phyloP scores from a whole-genome alignment of 64 coral and sea anemone species.

The Pocillopora damicornis region DNA sequence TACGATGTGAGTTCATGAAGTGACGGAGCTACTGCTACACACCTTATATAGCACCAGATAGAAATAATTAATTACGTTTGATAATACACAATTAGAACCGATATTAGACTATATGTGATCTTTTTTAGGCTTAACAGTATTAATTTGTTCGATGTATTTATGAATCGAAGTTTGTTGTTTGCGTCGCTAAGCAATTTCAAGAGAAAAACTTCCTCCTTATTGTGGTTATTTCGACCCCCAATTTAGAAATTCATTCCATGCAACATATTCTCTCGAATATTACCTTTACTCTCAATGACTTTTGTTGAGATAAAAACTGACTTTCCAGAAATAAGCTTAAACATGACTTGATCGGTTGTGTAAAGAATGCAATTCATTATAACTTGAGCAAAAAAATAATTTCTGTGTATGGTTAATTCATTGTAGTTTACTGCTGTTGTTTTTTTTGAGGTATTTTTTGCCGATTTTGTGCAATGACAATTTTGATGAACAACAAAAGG shows the following conservation, averaged over 20 bases:
- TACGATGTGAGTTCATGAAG: not conserved
- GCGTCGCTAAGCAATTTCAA: not conserved
- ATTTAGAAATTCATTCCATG: not conserved
- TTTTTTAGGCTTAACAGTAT: not conserved
- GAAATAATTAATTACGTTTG: constrained; percentile 7
- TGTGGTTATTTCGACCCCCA: not conserved
- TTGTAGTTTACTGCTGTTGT: too few relatives aligned
- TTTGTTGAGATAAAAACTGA: too few relatives aligned
- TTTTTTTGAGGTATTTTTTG: too few relatives aligned
- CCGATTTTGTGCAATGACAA: too few relatives aligned
- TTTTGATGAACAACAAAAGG: too few relatives aligned
- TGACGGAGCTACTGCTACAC: not conserved
- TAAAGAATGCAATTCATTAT: too few relatives aligned
- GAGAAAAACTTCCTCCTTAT: not conserved
- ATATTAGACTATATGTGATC: constrained; percentile 1
- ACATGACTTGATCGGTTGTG: too few relatives aligned
- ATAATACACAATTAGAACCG: not conserved
- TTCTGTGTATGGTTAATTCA: too few relatives aligned
- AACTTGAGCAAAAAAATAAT: too few relatives aligned
- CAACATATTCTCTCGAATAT: not conserved
- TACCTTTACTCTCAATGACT: too few relatives aligned
- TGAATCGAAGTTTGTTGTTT: not conserved
- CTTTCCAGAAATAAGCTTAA: too few relatives aligned
- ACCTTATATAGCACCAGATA: not conserved
- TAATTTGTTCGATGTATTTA: not conserved